phyloP scores from a whole-genome alignment of 1,140 invertebrate genomes.

The Hyposmocoma kahamanoa region DNA sequence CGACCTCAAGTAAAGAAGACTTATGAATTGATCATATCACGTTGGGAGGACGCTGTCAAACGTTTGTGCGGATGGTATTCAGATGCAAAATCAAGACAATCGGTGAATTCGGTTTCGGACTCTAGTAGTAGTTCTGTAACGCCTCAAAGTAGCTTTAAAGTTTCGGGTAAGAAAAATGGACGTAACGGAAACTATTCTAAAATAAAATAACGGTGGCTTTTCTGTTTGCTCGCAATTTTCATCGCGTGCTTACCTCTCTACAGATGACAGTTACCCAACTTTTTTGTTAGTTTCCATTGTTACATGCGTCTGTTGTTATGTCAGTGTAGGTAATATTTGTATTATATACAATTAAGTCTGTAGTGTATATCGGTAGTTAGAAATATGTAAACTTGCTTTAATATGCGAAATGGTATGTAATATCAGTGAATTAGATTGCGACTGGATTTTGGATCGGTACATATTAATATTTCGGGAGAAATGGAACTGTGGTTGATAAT shows the following conservation, averaged over 20 bases:
- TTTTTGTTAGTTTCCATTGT: no score
- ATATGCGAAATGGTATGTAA: no score
- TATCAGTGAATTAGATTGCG: no score
- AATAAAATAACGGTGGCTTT: constrained; percentile 52
- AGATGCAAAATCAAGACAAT: constrained; percentile 17
- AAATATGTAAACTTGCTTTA: no score
- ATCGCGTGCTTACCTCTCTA: constrained; percentile 32
- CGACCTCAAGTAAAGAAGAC: constrained; percentile 55
- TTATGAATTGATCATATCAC: constrained; percentile 64
- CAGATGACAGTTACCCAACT: constrained; percentile 50
- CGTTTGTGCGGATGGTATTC: constrained; percentile 81
- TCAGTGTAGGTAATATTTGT: no score
- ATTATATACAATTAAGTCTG: no score
- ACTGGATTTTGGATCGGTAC: no score
- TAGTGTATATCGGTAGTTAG: no score
- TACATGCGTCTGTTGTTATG: no score
- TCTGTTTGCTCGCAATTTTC: constrained; percentile 28
- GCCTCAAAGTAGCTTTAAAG: constrained; percentile 37
- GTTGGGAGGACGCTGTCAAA: constrained; percentile 81
- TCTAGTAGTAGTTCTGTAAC: constrained; percentile 25
- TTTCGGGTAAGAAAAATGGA: constrained; percentile 19
- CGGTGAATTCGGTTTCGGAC: constrained; percentile 19
- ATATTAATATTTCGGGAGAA: no score
- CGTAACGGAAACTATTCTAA: constrained; percentile 25
- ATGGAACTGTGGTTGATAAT: no score